phyloP scores from a whole-genome alignment of 2,888 invertebrate species.

The Harmothoe impar region DNA sequence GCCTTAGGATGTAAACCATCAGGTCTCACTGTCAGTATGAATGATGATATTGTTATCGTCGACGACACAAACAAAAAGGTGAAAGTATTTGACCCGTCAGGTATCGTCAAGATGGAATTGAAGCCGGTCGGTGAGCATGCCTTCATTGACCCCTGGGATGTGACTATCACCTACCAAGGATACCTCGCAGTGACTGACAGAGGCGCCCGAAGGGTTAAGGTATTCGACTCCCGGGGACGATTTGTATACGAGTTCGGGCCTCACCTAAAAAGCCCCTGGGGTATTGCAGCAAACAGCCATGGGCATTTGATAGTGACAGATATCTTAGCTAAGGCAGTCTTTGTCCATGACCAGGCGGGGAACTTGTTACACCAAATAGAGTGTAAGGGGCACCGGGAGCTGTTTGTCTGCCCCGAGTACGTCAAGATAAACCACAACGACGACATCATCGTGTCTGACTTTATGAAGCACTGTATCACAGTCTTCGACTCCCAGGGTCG shows the following conservation, averaged over 20 bases:
- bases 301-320: constrained; percentile 80
- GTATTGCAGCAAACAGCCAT: constrained; percentile 75
- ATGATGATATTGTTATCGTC: constrained; percentile 75
- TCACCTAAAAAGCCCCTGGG: constrained; percentile 79
- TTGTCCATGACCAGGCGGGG: constrained; percentile 76
- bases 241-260: constrained; percentile 74
- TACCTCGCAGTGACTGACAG: constrained; percentile 79
- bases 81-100: constrained; percentile 75
- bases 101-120: constrained; percentile 74
- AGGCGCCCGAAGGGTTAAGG: constrained; percentile 75
- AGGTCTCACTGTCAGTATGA: constrained; percentile 74
- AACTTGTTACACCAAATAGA: constrained; percentile 73
- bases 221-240: constrained; percentile 74
- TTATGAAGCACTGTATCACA: constrained; percentile 79
- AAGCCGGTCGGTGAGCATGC: constrained; percentile 73
- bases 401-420: constrained; percentile 80
- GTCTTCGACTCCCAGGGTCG: constrained; percentile 74
- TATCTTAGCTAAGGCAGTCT: constrained; percentile 74
- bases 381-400: constrained; percentile 70
- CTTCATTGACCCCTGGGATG: constrained; percentile 79
- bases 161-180: constrained; percentile 75
- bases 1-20: constrained; percentile 79
- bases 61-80: constrained; percentile 80
- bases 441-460: constrained; percentile 80
- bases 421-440: constrained; percentile 75